phyloP scores from a whole-genome alignment of 2,113 vertebrate genomes.

The Myiagra hebetior region DNA sequence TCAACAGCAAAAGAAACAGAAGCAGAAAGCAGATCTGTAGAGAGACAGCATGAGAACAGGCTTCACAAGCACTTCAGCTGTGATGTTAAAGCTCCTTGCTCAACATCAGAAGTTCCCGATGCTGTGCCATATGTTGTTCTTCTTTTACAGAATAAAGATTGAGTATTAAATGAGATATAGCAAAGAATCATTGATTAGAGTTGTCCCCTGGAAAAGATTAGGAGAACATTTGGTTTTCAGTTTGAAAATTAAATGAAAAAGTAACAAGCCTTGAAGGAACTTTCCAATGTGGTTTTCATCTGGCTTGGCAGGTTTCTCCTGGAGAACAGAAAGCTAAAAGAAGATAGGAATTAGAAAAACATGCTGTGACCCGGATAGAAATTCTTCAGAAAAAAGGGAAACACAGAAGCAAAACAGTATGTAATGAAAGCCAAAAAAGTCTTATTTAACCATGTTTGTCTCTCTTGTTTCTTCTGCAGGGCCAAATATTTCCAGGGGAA shows the following conservation, averaged over 20 bases:
- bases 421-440: not conserved
- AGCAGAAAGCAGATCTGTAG: not conserved
- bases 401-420: not conserved
- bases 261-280: slow-evolving; percentile 24
- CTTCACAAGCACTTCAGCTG: not conserved
- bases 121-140: not conserved
- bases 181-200: not conserved
- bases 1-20: not conserved
- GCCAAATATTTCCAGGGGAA: slow-evolving; percentile 91
- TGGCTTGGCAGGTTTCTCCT: slow-evolving; percentile 3
- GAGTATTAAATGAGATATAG: not conserved
- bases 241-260: slow-evolving; percentile 22
- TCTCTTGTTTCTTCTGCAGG: slow-evolving; percentile 71
- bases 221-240: slow-evolving; percentile 5
- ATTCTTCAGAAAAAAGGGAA: not conserved
- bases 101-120: not conserved
- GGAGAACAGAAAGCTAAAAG: not conserved
- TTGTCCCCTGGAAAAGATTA: slow-evolving; percentile 18
- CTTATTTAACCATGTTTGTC: not conserved
- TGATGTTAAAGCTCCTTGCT: not conserved
- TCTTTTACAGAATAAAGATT: not conserved
- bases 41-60: not conserved
- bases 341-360: slow-evolving; percentile 8
- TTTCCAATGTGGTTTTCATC: slow-evolving; percentile 46
- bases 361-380: not conserved